Evolutionary conservation across 2,888 invertebrate species (phyloP), one percentile per base, ranked within the genome.

Genomic region (Ectemnius continuus): DNA sequence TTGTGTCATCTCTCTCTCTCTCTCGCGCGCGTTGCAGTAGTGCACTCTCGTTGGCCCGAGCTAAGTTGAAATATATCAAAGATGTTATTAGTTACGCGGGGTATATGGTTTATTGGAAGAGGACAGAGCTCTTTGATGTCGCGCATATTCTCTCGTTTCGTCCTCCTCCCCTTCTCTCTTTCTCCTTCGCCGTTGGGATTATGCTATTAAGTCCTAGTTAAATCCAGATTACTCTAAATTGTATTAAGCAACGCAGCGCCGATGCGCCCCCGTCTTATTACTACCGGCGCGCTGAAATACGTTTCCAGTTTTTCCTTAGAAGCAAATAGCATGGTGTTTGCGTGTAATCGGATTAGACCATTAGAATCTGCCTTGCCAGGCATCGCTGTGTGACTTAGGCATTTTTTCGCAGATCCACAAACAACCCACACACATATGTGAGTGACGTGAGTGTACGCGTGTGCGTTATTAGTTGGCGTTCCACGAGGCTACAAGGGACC

Each of bases 61-160:
- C 5, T 52, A 14, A 52, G 16, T 16, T 16, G 16, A 16, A 52
- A 16, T 6, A 16, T 6, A 52, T 52, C 52, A 13, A 52, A 52
- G 52, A 52, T 52, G 52, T 52, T 52, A 52, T 52, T 52, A 52
- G 52, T 60, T 60, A 36, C 59, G 18, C 16, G 60, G 60, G 8
- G 59, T 45, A 48, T 13, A 52, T 16, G 16, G 52, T 52, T 16
- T 52, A 52, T 52, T 52, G 52, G 52, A 52, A 4, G 1, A 11
- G 8, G 36, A 36, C 36, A 36, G 36, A 36, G 52, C n/a, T 14
- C 52, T 52, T 52, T 52, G 52, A 52, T 52, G 52, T 52, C 16
- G 52, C 52, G 5, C 4, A 52, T 52, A 16, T 52, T 14, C 52
- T 0, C 36, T 36, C 8, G 8, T 36, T 36, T 8, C 8, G 3